These are phyloP conservation scores for Brachypodius melanocephalos DNA, from an alignment of 2,113 vertebrate genomes.

Conservation along the genomic window DNA sequence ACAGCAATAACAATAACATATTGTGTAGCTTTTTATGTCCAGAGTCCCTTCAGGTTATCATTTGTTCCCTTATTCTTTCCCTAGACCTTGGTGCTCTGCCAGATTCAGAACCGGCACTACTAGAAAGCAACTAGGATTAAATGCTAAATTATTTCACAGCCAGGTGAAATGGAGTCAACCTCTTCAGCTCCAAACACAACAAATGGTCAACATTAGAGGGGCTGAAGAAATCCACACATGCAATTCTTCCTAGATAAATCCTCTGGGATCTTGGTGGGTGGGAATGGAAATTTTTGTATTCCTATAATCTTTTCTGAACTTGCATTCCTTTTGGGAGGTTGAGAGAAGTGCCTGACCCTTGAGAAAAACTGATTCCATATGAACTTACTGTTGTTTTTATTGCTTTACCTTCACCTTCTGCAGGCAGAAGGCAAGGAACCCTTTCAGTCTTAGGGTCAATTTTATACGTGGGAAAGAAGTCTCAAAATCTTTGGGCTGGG, in stretches of 20 bases:
- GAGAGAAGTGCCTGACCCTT: neutral
- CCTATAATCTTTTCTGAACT: neutral
- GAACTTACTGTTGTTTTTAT: neutral
- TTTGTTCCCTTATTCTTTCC: neutral
- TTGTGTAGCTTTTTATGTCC: neutral
- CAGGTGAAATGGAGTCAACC: neutral
- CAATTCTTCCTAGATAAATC: neutral
- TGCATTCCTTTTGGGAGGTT: neutral
- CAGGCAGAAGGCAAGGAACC: neutral
- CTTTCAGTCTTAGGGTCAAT: neutral
- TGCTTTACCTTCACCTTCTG: neutral
- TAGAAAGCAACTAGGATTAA: neutral
- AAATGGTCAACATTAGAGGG: neutral
- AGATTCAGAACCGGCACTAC: neutral
- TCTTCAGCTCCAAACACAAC: neutral
- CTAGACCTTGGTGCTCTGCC: neutral
- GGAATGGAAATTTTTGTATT: neutral
- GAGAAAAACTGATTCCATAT: neutral
- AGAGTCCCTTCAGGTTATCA: neutral
- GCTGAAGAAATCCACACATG: neutral
- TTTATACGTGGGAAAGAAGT: neutral
- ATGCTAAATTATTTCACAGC: neutral
- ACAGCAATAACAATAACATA: neutral
- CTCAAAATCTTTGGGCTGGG: neutral
- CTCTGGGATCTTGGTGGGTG: neutral